A percentile compares a stretch with the other conserved stretches of the same genome.
Evolutionary conservation across 1,140 invertebrate species (phyloP).

Genomic region (Drosophila bipectinata): DNA sequence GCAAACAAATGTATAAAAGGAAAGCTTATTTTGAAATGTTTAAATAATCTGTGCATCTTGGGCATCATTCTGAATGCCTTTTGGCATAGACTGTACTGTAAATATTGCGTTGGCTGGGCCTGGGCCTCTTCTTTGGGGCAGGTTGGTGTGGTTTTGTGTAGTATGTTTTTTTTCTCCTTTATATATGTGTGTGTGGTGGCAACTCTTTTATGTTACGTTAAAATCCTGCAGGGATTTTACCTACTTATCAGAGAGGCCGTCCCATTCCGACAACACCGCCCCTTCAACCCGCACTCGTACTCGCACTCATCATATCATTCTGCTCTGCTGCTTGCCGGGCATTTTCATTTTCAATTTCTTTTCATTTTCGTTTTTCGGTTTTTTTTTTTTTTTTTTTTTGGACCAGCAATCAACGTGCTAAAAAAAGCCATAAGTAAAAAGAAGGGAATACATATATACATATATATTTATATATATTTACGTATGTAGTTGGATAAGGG

Average conservation of each 20-base stretch:
- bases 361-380: conserved; percentile 35
- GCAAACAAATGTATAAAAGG: neutral
- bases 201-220: conserved; percentile 45
- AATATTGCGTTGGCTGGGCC: neutral
- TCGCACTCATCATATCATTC: conserved; percentile 56
- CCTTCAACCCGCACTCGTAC: neutral
- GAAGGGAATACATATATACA: conserved; percentile 9
- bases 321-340: conserved; percentile 51
- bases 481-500: neutral
- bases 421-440: conserved; percentile 54
- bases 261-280: neutral
- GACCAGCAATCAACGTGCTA: conserved; percentile 52
- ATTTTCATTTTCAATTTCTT: conserved; percentile 50
- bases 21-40: neutral
- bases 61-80: conserved; percentile 4
- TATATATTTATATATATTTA: conserved; percentile 2
- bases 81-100: conserved; percentile 23
- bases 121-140: too few species aligned
- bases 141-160: neutral
- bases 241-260: conserved; percentile 32
- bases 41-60: conserved; percentile 3
- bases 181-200: conserved; percentile 22
- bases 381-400: conserved; percentile 14
- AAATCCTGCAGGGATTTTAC: conserved; percentile 38
- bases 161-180: neutral